Evolutionary conservation across 2,113 vertebrate species (phyloP).

Genomic region (Aythya baeri): DNA sequence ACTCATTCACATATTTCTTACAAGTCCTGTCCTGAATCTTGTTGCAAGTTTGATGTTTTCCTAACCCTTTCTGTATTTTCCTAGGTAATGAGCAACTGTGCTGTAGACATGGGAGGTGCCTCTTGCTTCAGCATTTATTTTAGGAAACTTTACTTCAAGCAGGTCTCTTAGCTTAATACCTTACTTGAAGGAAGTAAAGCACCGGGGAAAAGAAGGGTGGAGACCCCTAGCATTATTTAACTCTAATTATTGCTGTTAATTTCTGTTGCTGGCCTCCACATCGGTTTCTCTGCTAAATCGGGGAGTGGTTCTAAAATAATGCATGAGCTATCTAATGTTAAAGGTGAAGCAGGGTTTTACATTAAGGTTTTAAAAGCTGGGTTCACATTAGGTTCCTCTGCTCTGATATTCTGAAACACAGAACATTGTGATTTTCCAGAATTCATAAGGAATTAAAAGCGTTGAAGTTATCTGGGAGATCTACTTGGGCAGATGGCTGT

Average conservation of each 20-base stretch:
- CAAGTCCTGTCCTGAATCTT: background rate
- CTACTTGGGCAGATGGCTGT: background rate
- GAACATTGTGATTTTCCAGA: background rate
- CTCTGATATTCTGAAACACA: background rate
- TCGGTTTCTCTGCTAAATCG: background rate
- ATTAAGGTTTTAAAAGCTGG: background rate
- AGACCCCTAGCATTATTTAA: background rate
- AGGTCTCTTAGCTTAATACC: background rate
- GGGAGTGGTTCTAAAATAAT: background rate
- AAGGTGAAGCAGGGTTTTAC: background rate
- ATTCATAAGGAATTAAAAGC: background rate
- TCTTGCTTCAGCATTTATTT: background rate
- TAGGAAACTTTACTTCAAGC: conserved; percentile 25
- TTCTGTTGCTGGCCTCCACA: background rate
- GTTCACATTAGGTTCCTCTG: background rate
- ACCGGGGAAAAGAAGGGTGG: background rate
- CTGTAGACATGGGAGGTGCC: conserved; percentile 32
- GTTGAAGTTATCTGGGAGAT: background rate
- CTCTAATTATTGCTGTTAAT: background rate
- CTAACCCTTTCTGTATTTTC: conserved; percentile 14
- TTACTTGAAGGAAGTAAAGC: background rate
- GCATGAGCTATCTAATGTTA: background rate
- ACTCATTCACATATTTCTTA: background rate
- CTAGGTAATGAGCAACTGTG: background rate
- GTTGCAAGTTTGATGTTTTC: conserved; percentile 6